Percentiles rank a stretch among this genome's conserved stretches.
Conservation (phyloP, 53 echinoderm and acorn worm genomes). For the Actinopyga echinites region DNA sequence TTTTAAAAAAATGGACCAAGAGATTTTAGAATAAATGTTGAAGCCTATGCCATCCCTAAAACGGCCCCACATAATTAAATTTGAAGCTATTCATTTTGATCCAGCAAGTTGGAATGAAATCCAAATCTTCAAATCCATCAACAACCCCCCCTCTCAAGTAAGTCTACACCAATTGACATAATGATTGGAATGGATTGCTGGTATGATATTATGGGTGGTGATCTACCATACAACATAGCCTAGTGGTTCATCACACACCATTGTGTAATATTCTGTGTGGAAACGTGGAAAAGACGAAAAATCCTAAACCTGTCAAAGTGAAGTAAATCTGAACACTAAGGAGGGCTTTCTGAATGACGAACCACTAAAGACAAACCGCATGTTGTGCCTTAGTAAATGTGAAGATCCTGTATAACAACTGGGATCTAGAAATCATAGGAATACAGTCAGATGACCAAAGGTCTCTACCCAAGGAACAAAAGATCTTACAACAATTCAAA, state of each 20-base stretch:
- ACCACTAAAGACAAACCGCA: constrained; percentile 8
- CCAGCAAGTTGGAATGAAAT: not conserved
- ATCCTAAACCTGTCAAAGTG: not conserved
- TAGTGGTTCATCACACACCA: not conserved
- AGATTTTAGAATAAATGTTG: not conserved
- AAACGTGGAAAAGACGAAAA: not conserved
- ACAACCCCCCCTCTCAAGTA: too few species aligned
- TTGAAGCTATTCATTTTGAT: not conserved
- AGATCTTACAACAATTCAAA: not conserved
- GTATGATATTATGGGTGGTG: constrained; percentile 4
- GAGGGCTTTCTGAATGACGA: not conserved
- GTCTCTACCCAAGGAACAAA: not conserved
- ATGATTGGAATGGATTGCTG: not conserved
- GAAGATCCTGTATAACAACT: not conserved
- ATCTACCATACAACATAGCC: not conserved
- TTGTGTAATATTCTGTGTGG: not conserved
- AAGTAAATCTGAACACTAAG: not conserved
- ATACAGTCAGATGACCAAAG: not conserved
- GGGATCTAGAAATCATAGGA: not conserved
- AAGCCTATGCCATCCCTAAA: not conserved
- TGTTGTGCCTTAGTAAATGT: not conserved
- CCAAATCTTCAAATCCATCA: not conserved
- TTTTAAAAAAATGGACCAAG: not conserved
- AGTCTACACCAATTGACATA: not conserved
- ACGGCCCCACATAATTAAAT: not conserved